Evolutionary conservation across 1,140 invertebrate genomes (phyloP).

Genomic region (Monochamus saltuarius): DNA sequence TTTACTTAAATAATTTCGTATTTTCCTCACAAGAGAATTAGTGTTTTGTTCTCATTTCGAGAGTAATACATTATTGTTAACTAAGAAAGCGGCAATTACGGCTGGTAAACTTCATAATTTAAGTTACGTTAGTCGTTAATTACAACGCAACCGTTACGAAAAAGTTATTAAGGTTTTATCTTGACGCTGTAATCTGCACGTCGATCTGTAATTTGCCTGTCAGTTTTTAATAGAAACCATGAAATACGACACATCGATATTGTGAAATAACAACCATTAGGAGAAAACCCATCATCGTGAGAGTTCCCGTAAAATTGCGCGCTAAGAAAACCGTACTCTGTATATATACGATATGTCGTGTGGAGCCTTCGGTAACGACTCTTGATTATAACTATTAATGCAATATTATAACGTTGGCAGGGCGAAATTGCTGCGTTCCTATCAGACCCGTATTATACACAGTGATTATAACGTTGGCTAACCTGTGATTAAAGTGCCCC

Average conservation of each 20-base stretch:
- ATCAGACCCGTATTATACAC: background rate
- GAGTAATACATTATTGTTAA: too few relatives aligned
- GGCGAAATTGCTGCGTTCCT: conserved; percentile 10
- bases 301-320: conserved; percentile 6
- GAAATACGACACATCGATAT: conserved; percentile 7
- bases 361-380: conserved; percentile 7
- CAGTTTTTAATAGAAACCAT: conserved; percentile 8
- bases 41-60: too few relatives aligned
- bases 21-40: too few relatives aligned
- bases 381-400: conserved; percentile 18
- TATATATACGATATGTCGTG: conserved; percentile 12
- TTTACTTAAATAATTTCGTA: too few relatives aligned
- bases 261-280: conserved; percentile 10
- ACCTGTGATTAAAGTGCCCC: conserved; percentile 17
- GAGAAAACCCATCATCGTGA: conserved; percentile 1
- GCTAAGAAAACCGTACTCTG: conserved; percentile 10
- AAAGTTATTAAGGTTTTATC: too few relatives aligned
- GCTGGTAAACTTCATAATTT: too few relatives aligned
- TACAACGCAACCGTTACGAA: too few relatives aligned
- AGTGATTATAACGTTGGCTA: conserved; percentile 14
- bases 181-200: background rate
- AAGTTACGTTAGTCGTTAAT: too few relatives aligned
- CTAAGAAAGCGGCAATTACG: too few relatives aligned
- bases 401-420: conserved; percentile 14
- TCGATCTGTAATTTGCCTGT: conserved; percentile 8